Evolutionary conservation across 2,113 vertebrate species (phyloP), one percentile per base, ranked within the genome.

Genomic region (Nyctibius bracteatus): DNA sequence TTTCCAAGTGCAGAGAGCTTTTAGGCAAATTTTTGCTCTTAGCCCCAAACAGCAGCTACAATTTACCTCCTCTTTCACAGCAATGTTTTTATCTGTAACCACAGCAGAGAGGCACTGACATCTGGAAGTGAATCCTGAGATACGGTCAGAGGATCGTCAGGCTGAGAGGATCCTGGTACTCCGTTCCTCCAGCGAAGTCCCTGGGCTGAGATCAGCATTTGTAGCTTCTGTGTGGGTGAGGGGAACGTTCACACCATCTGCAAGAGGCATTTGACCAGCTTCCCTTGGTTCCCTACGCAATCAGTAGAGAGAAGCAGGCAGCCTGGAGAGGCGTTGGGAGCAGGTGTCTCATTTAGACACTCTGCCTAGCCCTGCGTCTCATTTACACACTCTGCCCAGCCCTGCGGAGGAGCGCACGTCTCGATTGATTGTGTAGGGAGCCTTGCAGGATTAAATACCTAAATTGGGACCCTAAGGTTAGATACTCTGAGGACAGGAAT

Each of bases 351-450:
- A 25, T 52, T 73, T 0, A 61, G 46, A 44, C 39, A 5, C 88
- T 24, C 21, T 24, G 77, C 39, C 8, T 35, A 63, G 80, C 78
- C 81, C 77, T 47, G 61, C 1, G 0, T 33, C 52, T 55, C 1
- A 25, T 52, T 73, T 0, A 61, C 43, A 44, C 39, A 5, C 88
- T 24, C 21, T 24, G 77, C 39, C 8, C 39, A 63, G 80, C 78
- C 81, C 77, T 47, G 61, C 1, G 0, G 63, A 85, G 80, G 23
- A 75, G 21, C 12, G 0, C 68, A 19, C 1, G 0, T 31, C 57
- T 62, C 81, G 27, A 14, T 3, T 62, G 59, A 62, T 62, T 21
- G 30, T 30, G 43, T 5, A 49, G 72, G 68, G 68, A 94, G 73
- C 73, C 85, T 66, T 46, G 72, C 58, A 81, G 89, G 72, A 73